These are phyloP conservation scores for Napeogenes inachia DNA, from an alignment of 2,888 invertebrate species.

Conservation along the genomic window DNA sequence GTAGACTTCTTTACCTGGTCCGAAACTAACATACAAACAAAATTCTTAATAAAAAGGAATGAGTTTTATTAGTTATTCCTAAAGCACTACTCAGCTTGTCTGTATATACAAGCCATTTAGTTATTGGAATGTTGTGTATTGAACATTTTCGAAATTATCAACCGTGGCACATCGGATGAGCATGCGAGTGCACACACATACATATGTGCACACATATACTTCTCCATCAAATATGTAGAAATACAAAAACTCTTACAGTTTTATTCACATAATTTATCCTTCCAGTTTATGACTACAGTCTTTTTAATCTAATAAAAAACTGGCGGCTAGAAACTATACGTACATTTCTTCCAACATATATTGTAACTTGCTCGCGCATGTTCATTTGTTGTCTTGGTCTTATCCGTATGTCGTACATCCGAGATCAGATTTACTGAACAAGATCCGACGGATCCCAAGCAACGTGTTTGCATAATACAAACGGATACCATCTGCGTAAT, in stretches of 20 bases:
- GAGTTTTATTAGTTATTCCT: slow-evolving; percentile 14
- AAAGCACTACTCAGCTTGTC: slow-evolving; percentile 43
- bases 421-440: slow-evolving; percentile 44
- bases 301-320: not conserved
- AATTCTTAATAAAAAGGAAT: slow-evolving; percentile 11
- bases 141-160: slow-evolving; percentile 29
- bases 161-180: slow-evolving; percentile 61
- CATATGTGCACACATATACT: slow-evolving; percentile 9
- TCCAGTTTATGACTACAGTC: not conserved
- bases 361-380: slow-evolving; percentile 55
- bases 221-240: slow-evolving; percentile 1
- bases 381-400: slow-evolving; percentile 65
- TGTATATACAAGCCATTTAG: slow-evolving; percentile 42
- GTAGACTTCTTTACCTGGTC: slow-evolving; percentile 31
- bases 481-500: slow-evolving; percentile 30
- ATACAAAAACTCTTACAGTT: slow-evolving; percentile 2
- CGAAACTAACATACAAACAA: slow-evolving; percentile 25
- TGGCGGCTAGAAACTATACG: slow-evolving; percentile 11
- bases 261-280: not conserved
- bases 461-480: slow-evolving; percentile 33
- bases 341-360: slow-evolving; percentile 21
- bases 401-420: slow-evolving; percentile 54
- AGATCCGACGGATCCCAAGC: slow-evolving; percentile 50
- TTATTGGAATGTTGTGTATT: slow-evolving; percentile 28
- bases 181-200: slow-evolving; percentile 60